Base-by-base conservation (phyloP, 2,888 invertebrate genomes). In the Nomada lathburiana region DNA sequence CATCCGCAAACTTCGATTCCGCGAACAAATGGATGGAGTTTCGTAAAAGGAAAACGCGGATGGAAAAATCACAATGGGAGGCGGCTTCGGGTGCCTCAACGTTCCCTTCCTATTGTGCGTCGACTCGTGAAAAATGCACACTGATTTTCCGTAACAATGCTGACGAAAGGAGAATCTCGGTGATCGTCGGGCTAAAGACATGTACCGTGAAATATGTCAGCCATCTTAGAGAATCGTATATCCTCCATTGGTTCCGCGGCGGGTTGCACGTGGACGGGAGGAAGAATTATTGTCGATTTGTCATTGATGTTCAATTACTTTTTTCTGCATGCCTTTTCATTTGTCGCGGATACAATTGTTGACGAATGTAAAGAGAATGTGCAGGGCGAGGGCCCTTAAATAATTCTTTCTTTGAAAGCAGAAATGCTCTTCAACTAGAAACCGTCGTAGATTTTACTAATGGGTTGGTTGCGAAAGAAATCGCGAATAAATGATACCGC, bases 91-190 rank as follows among this genome's bases (percentile, higher is more conserved):
- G 79, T 86, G 85, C 79, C 69, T 60, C 80, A 60, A 44, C 84
- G 76, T 73, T 87, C 84, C 76, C 67, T 83, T 64, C 73, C 87
- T 68, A 88, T 88, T 88, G 87, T 88, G 81, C 87, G 81, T 47
- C 81, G 88, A 83, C 85, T 88, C 85, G 87, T 88, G 87, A 88
- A 88, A 88, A 88, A 88, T 88, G 88, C 86, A 82, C 88, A 74
- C 87, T 88, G 87, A 88, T 88, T 88, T 88, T 85, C 88, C 87
- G 87, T 88, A 88, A 88, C 87, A 88, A 88, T 88, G 85, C 87
- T 82, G 88, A 86, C 88, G 86, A 88, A 88, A 88, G 85, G 81
- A 85, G 86, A 77, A 85, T 84, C 86, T 87, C 76, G 82, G 82
- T 84, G 87, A 86, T 87, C 86, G 86, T 68, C 82, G 63, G 68